Conservation (phyloP, 2,888 invertebrate species). For the Sarcophaga carnaria region DNA sequence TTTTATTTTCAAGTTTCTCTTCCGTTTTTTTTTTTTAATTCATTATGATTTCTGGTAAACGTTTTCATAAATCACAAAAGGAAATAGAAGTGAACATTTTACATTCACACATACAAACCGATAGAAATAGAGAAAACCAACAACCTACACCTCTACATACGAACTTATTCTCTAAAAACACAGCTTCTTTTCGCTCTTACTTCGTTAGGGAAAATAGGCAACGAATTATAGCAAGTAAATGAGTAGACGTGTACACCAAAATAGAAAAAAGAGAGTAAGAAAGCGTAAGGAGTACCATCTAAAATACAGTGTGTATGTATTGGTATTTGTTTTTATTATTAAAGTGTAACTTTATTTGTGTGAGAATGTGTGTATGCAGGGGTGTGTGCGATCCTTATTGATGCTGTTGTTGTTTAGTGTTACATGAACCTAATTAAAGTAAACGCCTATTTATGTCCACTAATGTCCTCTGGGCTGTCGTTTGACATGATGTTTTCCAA, state of each 20-base stretch:
- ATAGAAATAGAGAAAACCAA: too few relatives aligned
- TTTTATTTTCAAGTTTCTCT: too few relatives aligned
- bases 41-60: slow-evolving; percentile 28
- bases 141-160: too few relatives aligned
- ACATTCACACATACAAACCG: slow-evolving; percentile 1
- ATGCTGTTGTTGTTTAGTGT: slow-evolving; percentile 38
- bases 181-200: too few relatives aligned
- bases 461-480: slow-evolving; percentile 56
- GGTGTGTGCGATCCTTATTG: neutral
- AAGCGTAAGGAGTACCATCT: too few relatives aligned
- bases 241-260: too few relatives aligned
- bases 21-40: too few relatives aligned
- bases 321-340: neutral
- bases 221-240: too few relatives aligned
- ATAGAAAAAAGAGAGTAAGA: too few relatives aligned
- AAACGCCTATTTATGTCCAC: slow-evolving; percentile 62
- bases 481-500: slow-evolving; percentile 49
- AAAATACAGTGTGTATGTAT: neutral
- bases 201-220: too few relatives aligned
- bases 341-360: neutral
- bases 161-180: too few relatives aligned
- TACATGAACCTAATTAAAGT: slow-evolving; percentile 62
- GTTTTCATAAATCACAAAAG: slow-evolving; percentile 55
- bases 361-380: neutral
- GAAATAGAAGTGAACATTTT: slow-evolving; percentile 25